Evolutionary conservation across 2,113 vertebrate genomes (phyloP), one percentile per base, ranked within the genome.

Genomic region (Passerina amoena): DNA sequence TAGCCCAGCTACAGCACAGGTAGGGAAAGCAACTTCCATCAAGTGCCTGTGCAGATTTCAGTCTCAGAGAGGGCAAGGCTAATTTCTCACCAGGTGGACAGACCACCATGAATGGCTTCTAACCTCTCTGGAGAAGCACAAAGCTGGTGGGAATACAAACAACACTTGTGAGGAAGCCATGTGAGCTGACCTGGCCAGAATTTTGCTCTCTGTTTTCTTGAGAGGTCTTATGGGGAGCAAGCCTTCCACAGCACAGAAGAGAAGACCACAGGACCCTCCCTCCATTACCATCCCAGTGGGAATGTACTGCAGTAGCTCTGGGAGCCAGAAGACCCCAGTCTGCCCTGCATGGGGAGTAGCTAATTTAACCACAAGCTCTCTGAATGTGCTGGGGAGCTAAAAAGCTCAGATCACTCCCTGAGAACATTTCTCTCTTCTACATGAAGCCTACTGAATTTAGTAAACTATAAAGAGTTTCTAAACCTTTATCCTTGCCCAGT

Each of bases 221-320:
- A 56, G 47, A 60, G 21, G 24, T 21, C 11, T 61, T 47, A 21
- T 7, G 23, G 28, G 42, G 17, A 63, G 5, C 37, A 78, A 81
- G 22, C 16, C 54, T 69, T 1, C 5, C 11, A 57, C 22, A 71
- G 40, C 0, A 0, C 40, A 73, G 37, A 31, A 69, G n/a, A 65
- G 53, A 57, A 57, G 13, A 68, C 48, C 42, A 47, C 0, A 1
- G 45, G 33, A 63, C 18, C 33, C 33, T 76, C 33, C 44, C 33
- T 76, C 33, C 44, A n/a, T 16, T 30, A 64, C 19, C 48, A 57
- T 13, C 11, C 25, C 9, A n/a, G 6, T 3, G 15, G 30, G 44
- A 60, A 40, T 1, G 1, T 4, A 37, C 11, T 11, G 8, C 53
- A 84, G 42, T 69, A 85, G 51, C 33, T 50, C 37, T 28, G 42